A percentile compares a stretch with the other conserved stretches of the same genome.
Evolutionary conservation across 2,113 vertebrate genomes (phyloP).

Genomic region (Pitta sordida): DNA sequence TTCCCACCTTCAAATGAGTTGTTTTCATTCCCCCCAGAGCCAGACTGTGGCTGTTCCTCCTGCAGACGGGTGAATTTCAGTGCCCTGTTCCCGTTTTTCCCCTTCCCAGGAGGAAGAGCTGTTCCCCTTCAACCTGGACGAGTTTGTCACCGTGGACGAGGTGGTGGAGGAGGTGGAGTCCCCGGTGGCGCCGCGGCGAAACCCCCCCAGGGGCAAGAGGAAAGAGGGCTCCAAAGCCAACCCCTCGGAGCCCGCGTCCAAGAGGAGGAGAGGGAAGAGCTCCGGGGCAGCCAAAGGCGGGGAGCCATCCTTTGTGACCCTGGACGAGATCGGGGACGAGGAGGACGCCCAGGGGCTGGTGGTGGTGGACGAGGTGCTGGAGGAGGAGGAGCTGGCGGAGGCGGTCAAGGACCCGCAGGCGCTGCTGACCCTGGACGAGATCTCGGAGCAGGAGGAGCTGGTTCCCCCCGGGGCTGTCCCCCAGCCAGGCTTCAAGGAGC

Average conservation of each 20-base stretch:
- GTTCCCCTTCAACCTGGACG: constrained; percentile 83
- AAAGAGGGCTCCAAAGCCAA: constrained; percentile 44
- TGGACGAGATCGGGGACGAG: constrained; percentile 87
- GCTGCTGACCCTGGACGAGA: constrained; percentile 80
- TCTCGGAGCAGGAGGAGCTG: constrained; percentile 74
- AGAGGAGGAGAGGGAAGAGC: constrained; percentile 61
- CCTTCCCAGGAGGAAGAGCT: constrained; percentile 60
- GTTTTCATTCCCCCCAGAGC: accelerated
- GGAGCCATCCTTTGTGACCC: constrained; percentile 73
- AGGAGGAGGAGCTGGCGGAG: constrained; percentile 74
- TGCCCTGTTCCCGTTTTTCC: neutral
- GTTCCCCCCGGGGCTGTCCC: neutral
- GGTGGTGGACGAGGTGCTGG: constrained; percentile 80
- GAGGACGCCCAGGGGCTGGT: constrained; percentile 74
- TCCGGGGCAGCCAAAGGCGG: neutral
- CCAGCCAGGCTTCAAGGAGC: constrained; percentile 22
- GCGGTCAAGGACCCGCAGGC: constrained; percentile 63
- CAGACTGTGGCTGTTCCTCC: accelerated
- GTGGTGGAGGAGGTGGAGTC: constrained; percentile 74
- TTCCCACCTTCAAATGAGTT: too few relatives aligned
- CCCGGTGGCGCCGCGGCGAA: neutral
- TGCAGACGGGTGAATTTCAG: accelerated
- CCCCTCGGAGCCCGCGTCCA: constrained; percentile 4
- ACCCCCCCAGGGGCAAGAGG: constrained; percentile 58
- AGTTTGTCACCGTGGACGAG: constrained; percentile 89